Evolutionary conservation across 2,888 invertebrate species (phyloP).

Genomic region (Muschampia staudingeri): DNA sequence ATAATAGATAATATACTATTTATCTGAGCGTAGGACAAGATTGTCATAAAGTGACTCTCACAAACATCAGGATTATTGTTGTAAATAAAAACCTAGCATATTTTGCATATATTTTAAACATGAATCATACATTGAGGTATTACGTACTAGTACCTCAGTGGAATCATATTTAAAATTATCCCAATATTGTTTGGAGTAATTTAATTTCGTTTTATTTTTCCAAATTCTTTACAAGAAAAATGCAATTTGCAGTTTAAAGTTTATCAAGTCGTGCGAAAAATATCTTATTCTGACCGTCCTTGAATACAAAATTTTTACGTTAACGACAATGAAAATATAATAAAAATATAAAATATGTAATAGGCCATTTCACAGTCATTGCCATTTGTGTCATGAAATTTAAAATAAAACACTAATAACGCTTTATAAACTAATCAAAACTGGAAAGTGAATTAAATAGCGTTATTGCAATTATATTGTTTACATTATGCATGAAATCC

Average conservation of each 20-base stretch:
- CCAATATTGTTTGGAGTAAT: background rate
- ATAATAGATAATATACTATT: background rate
- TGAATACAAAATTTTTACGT: background rate
- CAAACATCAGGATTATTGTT: background rate
- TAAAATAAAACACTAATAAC: slow-evolving; percentile 12
- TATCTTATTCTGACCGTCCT: background rate
- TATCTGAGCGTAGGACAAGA: background rate
- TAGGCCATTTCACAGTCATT: slow-evolving; percentile 7
- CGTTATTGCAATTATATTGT: slow-evolving; percentile 40
- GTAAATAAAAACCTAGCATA: too few relatives aligned
- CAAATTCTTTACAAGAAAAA: background rate
- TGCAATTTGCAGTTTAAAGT: slow-evolving; percentile 7
- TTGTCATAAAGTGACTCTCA: too few relatives aligned
- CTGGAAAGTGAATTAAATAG: slow-evolving; percentile 44
- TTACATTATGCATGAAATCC: slow-evolving; percentile 48
- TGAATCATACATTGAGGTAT: too few relatives aligned
- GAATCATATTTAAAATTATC: background rate
- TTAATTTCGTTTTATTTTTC: background rate
- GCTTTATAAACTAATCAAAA: slow-evolving; percentile 15
- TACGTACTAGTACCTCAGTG: too few relatives aligned
- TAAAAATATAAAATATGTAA: too few relatives aligned
- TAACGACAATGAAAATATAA: background rate
- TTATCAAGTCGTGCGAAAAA: background rate
- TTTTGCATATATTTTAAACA: too few relatives aligned
- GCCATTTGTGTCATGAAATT: background rate